Conservation (phyloP, 2,113 vertebrate genomes). For the Physeter macrocephalus region DNA sequence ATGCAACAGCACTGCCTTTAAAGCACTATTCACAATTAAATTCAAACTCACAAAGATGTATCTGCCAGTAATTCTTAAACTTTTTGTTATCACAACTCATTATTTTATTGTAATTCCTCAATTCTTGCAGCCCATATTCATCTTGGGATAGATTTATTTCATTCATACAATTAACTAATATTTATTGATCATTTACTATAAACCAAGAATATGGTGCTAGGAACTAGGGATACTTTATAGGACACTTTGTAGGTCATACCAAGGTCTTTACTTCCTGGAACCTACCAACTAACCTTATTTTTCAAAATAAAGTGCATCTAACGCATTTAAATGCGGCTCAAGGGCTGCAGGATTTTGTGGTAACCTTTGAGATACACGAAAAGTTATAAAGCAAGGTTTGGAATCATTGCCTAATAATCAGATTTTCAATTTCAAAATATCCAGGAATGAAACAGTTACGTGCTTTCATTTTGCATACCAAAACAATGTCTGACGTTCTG, state of each 20-base stretch:
- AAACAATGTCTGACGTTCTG: background rate
- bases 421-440: background rate
- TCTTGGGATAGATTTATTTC: background rate
- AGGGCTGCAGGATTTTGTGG: background rate
- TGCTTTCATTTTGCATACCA: background rate
- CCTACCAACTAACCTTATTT: background rate
- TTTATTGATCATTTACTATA: conserved; percentile 2
- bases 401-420: background rate
- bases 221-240: background rate
- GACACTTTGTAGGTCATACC: background rate
- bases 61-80: background rate
- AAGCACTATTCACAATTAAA: background rate
- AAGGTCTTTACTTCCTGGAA: conserved; percentile 16
- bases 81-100: background rate
- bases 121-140: background rate
- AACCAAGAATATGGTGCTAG: background rate
- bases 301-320: background rate
- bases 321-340: conserved; percentile 3
- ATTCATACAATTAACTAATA: background rate
- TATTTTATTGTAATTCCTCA: conserved; percentile 11
- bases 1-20: background rate
- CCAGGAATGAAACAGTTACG: background rate
- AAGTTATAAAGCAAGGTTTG: background rate
- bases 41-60: background rate
- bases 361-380: background rate